A percentile compares a stretch with the other conserved stretches of the same genome.
These are phyloP conservation scores for Prenolepis imparis DNA, from an alignment of 2,888 invertebrate species.

Conservation along the genomic window DNA sequence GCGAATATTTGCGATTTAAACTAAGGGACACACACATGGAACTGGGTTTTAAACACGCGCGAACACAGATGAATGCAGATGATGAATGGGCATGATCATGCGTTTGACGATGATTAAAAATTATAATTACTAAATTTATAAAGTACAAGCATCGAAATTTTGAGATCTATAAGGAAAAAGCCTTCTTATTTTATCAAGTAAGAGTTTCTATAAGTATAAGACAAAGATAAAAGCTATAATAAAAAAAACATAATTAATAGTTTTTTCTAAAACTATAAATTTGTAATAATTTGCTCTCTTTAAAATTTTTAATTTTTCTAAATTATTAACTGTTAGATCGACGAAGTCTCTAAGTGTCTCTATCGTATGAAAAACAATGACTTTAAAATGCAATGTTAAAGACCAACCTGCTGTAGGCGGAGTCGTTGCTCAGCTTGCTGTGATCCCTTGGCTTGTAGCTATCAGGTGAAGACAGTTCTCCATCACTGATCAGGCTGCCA, in stretches of 20 bases:
- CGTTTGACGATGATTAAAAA: background rate
- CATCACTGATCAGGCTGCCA: constrained; percentile 80
- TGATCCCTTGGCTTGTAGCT: constrained; percentile 81
- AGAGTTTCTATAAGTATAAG: background rate
- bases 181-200: background rate
- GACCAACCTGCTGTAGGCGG: constrained; percentile 94
- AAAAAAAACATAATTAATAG: background rate
- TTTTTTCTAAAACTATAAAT: background rate
- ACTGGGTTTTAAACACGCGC: constrained; percentile 54
- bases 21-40: constrained; percentile 82
- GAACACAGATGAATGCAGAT: background rate
- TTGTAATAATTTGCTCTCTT: background rate
- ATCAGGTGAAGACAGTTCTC: constrained; percentile 82
- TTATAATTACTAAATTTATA: background rate
- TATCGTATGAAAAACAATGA: background rate
- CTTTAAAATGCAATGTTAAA: constrained; percentile 69
- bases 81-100: background rate
- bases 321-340: background rate
- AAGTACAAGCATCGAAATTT: background rate
- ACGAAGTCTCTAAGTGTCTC: background rate
- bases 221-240: background rate
- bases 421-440: constrained; percentile 89
- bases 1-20: constrained; percentile 88
- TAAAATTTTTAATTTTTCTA: background rate
- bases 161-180: background rate